phyloP scores from a whole-genome alignment of 2,888 invertebrate genomes.

The Megaustenia siamemsis region DNA sequence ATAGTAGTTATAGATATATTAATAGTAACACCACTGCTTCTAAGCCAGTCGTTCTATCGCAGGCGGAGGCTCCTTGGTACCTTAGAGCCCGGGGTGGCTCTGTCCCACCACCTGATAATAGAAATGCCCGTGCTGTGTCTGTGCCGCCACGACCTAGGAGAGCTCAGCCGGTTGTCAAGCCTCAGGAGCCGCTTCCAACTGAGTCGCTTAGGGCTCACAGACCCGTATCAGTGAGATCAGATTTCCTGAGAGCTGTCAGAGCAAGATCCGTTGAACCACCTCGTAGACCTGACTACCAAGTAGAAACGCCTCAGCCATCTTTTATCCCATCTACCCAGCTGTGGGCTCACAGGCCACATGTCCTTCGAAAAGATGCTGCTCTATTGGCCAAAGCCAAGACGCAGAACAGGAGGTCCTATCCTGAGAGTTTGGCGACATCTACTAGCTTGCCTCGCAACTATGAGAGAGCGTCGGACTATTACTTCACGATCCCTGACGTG shows the following conservation, averaged over 20 bases:
- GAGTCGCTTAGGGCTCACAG: constrained; percentile 48
- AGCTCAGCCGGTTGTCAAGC: not conserved
- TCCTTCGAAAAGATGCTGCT: constrained; percentile 22
- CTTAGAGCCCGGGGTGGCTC: constrained; percentile 46
- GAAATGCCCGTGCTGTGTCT: constrained; percentile 16
- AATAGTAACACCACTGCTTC: constrained; percentile 47
- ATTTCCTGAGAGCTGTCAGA: constrained; percentile 35
- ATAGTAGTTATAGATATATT: constrained; percentile 45
- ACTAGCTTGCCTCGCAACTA: constrained; percentile 29
- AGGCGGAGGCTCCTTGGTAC: constrained; percentile 51
- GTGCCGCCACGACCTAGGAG: constrained; percentile 28
- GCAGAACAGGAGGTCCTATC: not conserved
- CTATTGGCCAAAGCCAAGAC: constrained; percentile 28
- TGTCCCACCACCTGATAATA: constrained; percentile 37
- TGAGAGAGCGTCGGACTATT: constrained; percentile 43
- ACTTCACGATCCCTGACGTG: constrained; percentile 44
- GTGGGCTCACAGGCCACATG: constrained; percentile 48
- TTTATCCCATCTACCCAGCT: constrained; percentile 26
- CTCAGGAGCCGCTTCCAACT: constrained; percentile 44
- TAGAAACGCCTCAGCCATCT: not conserved
- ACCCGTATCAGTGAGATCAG: constrained; percentile 17
- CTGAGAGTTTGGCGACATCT: not conserved
- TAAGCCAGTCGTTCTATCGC: constrained; percentile 56
- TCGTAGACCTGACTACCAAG: not conserved
- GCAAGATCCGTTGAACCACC: constrained; percentile 46